Conservation (phyloP, 2,113 vertebrate genomes). For the Hipposideros armiger region DNA sequence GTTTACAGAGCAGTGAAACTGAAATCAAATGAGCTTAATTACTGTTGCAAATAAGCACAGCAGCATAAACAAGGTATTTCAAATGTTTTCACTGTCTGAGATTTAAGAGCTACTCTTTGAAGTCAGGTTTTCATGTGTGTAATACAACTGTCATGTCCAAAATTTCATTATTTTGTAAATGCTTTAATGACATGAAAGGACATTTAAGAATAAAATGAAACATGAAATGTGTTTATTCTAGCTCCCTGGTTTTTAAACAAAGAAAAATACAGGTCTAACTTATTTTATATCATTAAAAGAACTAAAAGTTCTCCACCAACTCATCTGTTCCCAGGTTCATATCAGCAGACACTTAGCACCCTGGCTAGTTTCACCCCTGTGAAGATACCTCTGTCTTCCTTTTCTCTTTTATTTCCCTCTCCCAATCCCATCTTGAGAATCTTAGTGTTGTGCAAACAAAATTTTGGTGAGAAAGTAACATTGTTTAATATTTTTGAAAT, state of each 20-base stretch:
- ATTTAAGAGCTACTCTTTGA: background rate
- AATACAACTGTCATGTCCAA: background rate
- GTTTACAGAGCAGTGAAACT: background rate
- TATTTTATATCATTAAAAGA: background rate
- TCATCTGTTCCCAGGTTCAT: background rate
- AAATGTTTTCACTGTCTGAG: background rate
- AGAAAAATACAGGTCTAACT: background rate
- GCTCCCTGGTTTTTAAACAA: background rate
- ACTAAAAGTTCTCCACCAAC: background rate
- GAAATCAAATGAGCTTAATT: background rate
- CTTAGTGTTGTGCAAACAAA: background rate
- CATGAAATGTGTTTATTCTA: background rate
- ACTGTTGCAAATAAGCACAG: background rate
- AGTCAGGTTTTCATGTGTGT: background rate
- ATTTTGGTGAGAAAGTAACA: background rate
- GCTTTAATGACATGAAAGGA: background rate
- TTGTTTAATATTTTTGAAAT: background rate
- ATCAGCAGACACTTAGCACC: background rate
- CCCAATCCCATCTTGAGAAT: background rate
- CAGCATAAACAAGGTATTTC: background rate
- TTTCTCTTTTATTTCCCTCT: background rate
- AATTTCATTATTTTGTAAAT: background rate
- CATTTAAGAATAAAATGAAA: background rate
- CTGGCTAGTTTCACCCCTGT: background rate
- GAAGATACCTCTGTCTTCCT: background rate